Conservation (phyloP, 1,140 invertebrate genomes). For the Drosophila pandora region DNA sequence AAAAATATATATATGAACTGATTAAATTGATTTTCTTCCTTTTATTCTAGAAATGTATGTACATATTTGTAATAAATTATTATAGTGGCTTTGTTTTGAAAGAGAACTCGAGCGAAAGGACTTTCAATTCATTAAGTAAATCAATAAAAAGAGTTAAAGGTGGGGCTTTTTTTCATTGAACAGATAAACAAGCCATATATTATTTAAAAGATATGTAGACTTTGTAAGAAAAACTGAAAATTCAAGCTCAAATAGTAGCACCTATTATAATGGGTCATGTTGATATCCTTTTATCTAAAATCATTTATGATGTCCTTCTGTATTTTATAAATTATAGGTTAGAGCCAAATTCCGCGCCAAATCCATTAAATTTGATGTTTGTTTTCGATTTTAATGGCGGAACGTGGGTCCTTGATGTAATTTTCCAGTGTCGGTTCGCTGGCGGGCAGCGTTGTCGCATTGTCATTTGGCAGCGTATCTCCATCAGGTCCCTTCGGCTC, state of each 20-base stretch:
- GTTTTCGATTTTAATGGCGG: neutral
- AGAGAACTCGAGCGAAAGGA: no score
- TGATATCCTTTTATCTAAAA: neutral
- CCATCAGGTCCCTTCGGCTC: conserved; percentile 14
- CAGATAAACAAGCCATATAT: no score
- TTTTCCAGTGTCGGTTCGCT: conserved; percentile 38
- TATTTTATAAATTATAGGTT: neutral
- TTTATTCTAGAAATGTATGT: neutral
- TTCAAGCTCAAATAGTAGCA: no score
- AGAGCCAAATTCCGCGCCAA: neutral
- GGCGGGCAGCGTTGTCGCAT: conserved; percentile 61
- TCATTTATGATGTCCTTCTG: neutral
- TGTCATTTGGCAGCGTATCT: conserved; percentile 64
- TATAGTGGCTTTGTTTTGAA: neutral
- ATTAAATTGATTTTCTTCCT: neutral
- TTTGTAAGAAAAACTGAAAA: no score
- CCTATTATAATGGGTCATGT: no score
- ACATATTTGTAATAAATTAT: neutral
- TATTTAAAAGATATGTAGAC: no score
- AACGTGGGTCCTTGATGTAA: neutral
- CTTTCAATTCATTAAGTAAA: no score
- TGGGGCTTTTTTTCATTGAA: no score
- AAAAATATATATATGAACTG: neutral
- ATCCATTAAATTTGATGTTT: neutral
- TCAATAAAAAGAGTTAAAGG: no score